A percentile compares a stretch with the other conserved stretches of the same genome.
phyloP scores from a whole-genome alignment of 2,797 vertebrate species.

The Sebastes nivosus region DNA sequence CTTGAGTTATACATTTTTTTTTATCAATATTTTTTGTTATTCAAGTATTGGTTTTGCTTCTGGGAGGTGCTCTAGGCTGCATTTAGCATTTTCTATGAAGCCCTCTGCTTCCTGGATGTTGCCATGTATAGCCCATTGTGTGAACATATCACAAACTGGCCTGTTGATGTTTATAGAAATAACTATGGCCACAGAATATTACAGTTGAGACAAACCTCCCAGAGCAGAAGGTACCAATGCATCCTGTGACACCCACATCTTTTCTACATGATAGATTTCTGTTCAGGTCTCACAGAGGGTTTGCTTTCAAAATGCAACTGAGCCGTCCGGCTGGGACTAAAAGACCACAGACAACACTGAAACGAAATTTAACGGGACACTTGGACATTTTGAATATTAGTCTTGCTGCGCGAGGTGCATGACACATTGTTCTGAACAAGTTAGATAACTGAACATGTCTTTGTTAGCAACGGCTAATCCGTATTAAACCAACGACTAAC shows the following conservation, averaged over 20 bases:
- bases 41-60: neutral
- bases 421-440: slow-evolving; percentile 8
- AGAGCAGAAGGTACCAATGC: neutral
- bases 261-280: neutral
- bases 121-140: neutral
- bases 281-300: neutral
- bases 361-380: slow-evolving; percentile 1
- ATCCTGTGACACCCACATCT: slow-evolving; percentile 5
- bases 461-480: neutral
- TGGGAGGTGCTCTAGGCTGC: neutral
- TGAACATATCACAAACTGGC: neutral
- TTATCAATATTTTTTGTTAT: neutral
- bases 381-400: slow-evolving; percentile 1
- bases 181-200: neutral
- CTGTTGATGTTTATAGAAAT: neutral
- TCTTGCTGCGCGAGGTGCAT: neutral
- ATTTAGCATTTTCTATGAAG: neutral
- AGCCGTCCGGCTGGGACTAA: slow-evolving; percentile 41
- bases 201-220: neutral
- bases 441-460: neutral
- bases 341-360: slow-evolving; percentile 51
- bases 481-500: neutral
- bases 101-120: neutral
- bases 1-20: neutral
- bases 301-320: neutral